Base-by-base conservation (phyloP, 2,888 invertebrate genomes). In the Drosophila robusta region DNA sequence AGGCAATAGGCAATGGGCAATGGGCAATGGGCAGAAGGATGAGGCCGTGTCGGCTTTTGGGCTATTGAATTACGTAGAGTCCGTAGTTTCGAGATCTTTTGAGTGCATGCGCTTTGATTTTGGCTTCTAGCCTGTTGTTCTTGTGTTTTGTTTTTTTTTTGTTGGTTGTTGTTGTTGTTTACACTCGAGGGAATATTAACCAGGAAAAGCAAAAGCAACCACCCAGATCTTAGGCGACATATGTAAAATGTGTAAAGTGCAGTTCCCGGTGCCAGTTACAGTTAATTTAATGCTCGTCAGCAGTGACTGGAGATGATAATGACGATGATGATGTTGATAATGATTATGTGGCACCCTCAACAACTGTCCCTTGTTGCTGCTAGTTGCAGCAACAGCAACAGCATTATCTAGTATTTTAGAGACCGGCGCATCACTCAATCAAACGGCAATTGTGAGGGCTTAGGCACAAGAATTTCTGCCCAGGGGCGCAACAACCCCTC, bases 181-280 rank as follows among this genome's bases (percentile, higher is more conserved):
- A 34, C 65, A 57, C 61, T 70, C 86, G 38, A 60, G 83, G 86
- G 83, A 84, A 73, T 68, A 75, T 79, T 80, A 69, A 66, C 62
- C 49, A 41, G 47, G 11, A 14, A 24, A 50, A 22, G 34, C 18
- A 18, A 12, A n/a, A 50, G 41, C 52, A 26, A 52, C 57, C 80
- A 81, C 64, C 80, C 82, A 67, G 55, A 60, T 74, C 79, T 88
- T 77, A 69, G 75, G 84, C 80, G 90, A 90, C 90, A 91, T 90
- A 90, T 90, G 90, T 89, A 90, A 90, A 90, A 90, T 90, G 90
- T 91, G 91, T 91, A 90, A 91, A 91, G 90, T 90, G 90, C 91
- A 90, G 70, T 46, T 46, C 39, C 24, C 39, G 39, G 47, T 85
- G 80, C 80, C 86, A 75, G 85, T 81, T 81, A 87, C 78, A 87